Percentiles rank a stretch among this genome's conserved stretches.
Evolutionary conservation across 37 sponge, comb jelly and placozoan genomes (phyloP).

Genomic region (Theonella swinhoei): DNA sequence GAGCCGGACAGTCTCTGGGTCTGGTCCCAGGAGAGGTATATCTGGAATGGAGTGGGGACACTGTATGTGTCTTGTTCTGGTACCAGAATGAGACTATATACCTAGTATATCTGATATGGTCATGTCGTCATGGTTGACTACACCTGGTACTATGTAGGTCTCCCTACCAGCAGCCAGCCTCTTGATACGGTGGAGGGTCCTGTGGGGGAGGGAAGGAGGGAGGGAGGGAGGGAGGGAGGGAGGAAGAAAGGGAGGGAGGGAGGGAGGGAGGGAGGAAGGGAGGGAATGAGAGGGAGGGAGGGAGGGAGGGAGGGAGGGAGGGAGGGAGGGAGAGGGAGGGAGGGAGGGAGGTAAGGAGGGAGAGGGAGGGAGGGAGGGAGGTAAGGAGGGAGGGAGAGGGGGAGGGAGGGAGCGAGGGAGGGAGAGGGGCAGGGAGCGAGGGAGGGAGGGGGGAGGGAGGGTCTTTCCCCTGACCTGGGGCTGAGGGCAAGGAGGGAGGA

Average conservation of each 20-base stretch:
- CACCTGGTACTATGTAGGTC: constrained; percentile 84
- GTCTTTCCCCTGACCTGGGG: constrained; percentile 45
- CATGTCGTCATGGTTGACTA: constrained; percentile 78
- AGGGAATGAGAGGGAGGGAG: too few relatives aligned
- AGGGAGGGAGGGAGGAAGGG: constrained; percentile 73
- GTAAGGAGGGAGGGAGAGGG: too few relatives aligned
- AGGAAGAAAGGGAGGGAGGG: constrained; percentile 41
- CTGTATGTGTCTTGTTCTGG: neutral
- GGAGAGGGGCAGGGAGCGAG: too few relatives aligned
- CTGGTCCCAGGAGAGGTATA: constrained; percentile 75
- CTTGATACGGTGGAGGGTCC: constrained; percentile 57
- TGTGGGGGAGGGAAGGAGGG: constrained; percentile 75
- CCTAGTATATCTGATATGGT: constrained; percentile 79
- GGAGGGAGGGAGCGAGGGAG: too few relatives aligned
- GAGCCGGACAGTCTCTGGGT: constrained; percentile 68
- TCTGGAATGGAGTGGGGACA: constrained; percentile 8
- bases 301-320: too few relatives aligned
- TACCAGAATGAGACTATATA: neutral
- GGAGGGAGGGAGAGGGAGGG: too few relatives aligned
- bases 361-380: too few relatives aligned
- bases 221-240: constrained; percentile 82
- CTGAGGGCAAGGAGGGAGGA: constrained; percentile 85
- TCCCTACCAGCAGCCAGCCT: constrained; percentile 73
- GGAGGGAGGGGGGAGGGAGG: neutral
- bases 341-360: too few relatives aligned